Percentiles rank a stretch among this genome's conserved stretches.
phyloP scores from a whole-genome alignment of 2,888 invertebrate genomes.

The Congeria kusceri region DNA sequence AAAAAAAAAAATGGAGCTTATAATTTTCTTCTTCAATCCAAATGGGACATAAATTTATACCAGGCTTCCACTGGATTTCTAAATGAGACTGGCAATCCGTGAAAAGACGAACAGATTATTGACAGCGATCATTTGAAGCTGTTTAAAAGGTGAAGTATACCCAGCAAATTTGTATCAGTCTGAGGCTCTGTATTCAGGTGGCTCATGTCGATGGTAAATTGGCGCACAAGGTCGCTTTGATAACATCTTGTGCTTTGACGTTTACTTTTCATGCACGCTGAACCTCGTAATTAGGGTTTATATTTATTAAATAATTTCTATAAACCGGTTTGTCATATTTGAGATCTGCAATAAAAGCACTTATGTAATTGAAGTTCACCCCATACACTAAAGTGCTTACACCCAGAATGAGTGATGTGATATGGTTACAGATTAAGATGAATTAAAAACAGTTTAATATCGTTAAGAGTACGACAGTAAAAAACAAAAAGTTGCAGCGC shows the following conservation, averaged over 20 bases:
- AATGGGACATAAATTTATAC: constrained; percentile 60
- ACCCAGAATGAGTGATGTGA: too few species aligned
- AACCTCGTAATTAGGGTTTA: too few species aligned
- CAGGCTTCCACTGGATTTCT: constrained; percentile 26
- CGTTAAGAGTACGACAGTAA: too few species aligned
- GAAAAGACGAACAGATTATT: constrained; percentile 62
- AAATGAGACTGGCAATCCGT: constrained; percentile 40
- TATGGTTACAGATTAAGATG: too few species aligned
- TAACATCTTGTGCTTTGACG: constrained; percentile 23
- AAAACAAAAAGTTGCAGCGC: too few species aligned
- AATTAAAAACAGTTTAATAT: too few species aligned
- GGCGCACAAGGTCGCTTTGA: constrained; percentile 34
- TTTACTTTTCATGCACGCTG: too few species aligned
- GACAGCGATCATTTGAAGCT: constrained; percentile 53
- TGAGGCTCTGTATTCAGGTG: constrained; percentile 27
- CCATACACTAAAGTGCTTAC: too few species aligned
- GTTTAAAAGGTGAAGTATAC: constrained; percentile 54
- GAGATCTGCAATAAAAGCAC: too few species aligned
- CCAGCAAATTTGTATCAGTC: constrained; percentile 51
- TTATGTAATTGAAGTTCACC: too few species aligned
- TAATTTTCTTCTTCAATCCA: constrained; percentile 49
- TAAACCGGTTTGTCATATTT: too few species aligned
- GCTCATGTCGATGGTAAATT: constrained; percentile 40
- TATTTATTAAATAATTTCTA: too few species aligned
- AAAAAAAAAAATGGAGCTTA: constrained; percentile 53